Evolutionary conservation across 2,113 vertebrate species (phyloP), one percentile per base, ranked within the genome.

Genomic region (Brachirus orientalis): DNA sequence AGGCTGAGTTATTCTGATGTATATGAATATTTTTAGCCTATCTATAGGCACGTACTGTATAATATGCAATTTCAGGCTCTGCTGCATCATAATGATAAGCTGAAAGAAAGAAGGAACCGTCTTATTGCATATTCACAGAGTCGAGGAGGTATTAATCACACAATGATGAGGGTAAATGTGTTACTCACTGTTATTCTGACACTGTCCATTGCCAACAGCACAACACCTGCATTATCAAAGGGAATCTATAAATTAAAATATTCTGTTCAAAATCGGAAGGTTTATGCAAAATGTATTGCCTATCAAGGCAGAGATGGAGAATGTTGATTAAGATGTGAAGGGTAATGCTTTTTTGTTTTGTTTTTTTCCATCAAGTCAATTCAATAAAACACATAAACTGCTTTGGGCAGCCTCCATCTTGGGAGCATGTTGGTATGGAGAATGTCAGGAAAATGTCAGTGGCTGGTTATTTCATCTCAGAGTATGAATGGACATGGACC

Each of bases 61-160:
- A 71, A 82, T 72, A 41, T 68, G 75, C 35, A 52, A 83, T 86
- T 87, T 87, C 84, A 84, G 52, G 82, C 80, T 84, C 79, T 60
- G 72, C 60, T 88, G 76, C 53, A 43, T 76, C 71, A 45, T 52
- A 63, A 77, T 84, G 51, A 22, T 55, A 58, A 22, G 51, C 38
- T 16, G 16, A 14, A 43, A n/a, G 36, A 47, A 72, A 50, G 56
- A 28, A 68, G 10, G 0, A n/a, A 9, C 19, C 14, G 44, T 45
- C 51, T 36, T 55, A 33, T 4, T 59, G 53, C 48, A 14, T 35
- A 54, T 72, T 57, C 38, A 19, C 19, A 45, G 16, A 36, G 22
- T 53, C 19, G 54, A 9, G 38, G 13, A 55, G n/a, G 20, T 52
- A 44, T 50, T 45, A 59, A 43, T 38, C 17, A 41, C 35, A 41